Evolutionary conservation across 1,140 invertebrate genomes (phyloP).

Genomic region (Cotesia glomerata): DNA sequence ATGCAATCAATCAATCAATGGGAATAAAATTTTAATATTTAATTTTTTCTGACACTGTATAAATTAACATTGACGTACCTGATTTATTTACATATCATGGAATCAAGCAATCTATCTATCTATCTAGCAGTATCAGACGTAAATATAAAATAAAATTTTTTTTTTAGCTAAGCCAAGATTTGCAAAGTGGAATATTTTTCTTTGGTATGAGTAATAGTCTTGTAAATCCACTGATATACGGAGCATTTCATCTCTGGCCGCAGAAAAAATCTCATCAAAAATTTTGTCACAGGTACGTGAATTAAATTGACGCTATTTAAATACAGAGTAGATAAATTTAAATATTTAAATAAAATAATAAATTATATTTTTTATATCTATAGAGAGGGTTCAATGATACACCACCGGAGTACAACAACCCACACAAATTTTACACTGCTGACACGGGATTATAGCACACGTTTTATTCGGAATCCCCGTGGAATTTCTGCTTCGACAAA

Average conservation of each 20-base stretch:
- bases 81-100: neutral
- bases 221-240: constrained; percentile 87
- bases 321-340: neutral
- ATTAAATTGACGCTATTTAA: constrained; percentile 6
- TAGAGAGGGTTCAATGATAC: constrained; percentile 36
- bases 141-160: neutral
- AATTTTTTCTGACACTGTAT: too few relatives aligned
- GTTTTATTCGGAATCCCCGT: neutral
- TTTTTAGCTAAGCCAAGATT: constrained; percentile 61
- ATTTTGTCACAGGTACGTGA: constrained; percentile 30
- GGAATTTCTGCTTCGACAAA: neutral
- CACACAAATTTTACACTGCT: constrained; percentile 25
- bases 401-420: constrained; percentile 33
- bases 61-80: too few relatives aligned
- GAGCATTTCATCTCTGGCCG: constrained; percentile 81
- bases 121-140: neutral
- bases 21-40: too few relatives aligned
- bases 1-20: too few relatives aligned
- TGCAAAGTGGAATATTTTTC: constrained; percentile 76
- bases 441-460: constrained; percentile 21
- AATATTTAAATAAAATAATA: neutral
- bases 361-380: constrained; percentile 19
- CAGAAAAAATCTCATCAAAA: constrained; percentile 53
- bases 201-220: constrained; percentile 87
- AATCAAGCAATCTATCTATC: too few relatives aligned